Percentiles rank a stretch among this genome's conserved stretches.
phyloP scores from a whole-genome alignment of 1,140 invertebrate genomes.

The Saccostrea echinata region DNA sequence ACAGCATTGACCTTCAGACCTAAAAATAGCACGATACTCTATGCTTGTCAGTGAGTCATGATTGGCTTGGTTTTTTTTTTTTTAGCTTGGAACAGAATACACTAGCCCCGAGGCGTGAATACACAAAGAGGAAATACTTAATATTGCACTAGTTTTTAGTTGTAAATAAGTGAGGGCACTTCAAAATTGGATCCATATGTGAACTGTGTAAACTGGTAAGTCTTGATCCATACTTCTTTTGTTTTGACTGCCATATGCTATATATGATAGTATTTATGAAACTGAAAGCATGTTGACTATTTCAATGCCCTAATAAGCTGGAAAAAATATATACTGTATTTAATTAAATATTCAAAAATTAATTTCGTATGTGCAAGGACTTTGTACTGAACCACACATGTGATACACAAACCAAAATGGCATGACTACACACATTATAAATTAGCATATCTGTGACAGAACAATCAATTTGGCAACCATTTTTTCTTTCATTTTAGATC shows the following conservation, averaged over 20 bases:
- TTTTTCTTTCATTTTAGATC: neutral
- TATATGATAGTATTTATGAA: too few species aligned
- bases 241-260: neutral
- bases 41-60: conserved; percentile 4
- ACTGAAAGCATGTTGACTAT: too few species aligned
- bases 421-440: neutral
- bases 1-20: neutral
- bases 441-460: too few species aligned
- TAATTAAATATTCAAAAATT: too few species aligned
- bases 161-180: neutral
- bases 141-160: neutral
- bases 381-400: too few species aligned
- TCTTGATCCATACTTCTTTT: neutral
- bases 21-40: neutral
- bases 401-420: neutral
- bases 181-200: neutral
- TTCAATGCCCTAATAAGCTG: too few species aligned
- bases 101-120: neutral
- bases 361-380: too few species aligned
- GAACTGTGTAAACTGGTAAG: neutral
- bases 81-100: neutral
- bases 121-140: conserved; percentile 7
- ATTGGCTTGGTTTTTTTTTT: neutral
- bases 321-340: too few species aligned
- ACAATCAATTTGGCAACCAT: neutral